phyloP scores from a whole-genome alignment of 2,113 vertebrate genomes.

The Thoracochromis brauschi region DNA sequence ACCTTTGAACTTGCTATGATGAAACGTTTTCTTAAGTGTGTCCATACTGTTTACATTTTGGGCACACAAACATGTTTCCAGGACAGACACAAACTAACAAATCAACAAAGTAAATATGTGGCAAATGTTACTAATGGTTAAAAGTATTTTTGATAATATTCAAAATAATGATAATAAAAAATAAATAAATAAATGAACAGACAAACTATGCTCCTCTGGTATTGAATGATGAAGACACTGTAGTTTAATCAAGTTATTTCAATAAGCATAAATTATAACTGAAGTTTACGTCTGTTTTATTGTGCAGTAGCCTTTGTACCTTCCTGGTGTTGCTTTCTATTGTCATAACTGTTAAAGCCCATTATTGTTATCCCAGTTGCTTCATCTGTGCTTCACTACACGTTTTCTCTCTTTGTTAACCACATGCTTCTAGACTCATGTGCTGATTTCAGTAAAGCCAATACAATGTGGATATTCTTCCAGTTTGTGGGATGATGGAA shows the following conservation, averaged over 20 bases:
- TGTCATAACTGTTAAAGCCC: background rate
- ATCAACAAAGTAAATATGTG: background rate
- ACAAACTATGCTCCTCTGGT: background rate
- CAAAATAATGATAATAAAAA: background rate
- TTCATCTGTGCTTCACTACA: background rate
- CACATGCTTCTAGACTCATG: background rate
- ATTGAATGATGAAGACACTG: background rate
- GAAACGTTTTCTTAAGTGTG: background rate
- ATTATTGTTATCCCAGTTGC: background rate
- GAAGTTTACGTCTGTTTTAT: fast-evolving
- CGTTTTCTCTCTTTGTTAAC: background rate
- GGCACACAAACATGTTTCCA: background rate
- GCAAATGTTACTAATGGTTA: background rate
- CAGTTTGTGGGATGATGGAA: background rate
- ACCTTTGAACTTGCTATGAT: fast-evolving
- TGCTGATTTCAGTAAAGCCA: background rate
- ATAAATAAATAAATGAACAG: fast-evolving
- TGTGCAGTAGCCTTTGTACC: background rate
- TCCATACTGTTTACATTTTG: fast-evolving
- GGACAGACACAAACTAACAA: fast-evolving
- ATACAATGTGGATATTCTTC: background rate
- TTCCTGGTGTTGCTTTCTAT: background rate
- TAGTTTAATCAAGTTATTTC: background rate
- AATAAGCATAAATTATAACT: background rate
- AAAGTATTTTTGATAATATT: background rate